Evolutionary conservation across 2,797 vertebrate species (phyloP).

Genomic region (Smutsia temminckii): DNA sequence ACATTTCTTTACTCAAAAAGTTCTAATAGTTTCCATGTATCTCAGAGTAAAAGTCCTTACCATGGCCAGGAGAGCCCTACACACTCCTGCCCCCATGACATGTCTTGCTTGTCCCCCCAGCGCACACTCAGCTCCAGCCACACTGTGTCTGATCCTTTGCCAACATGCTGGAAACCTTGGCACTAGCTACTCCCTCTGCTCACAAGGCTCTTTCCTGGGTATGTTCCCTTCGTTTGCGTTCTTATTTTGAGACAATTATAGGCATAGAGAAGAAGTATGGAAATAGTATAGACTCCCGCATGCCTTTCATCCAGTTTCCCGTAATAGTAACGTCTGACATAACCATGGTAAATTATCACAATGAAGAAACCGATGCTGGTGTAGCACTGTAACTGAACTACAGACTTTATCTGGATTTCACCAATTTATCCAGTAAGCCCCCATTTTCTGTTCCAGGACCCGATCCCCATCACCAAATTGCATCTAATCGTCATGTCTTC

Average conservation of each 20-base stretch:
- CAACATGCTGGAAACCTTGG: not conserved
- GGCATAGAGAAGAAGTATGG: not conserved
- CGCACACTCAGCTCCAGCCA: not conserved
- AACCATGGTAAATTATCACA: not conserved
- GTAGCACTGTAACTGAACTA: not conserved
- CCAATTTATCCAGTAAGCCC: not conserved
- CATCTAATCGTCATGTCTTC: not conserved
- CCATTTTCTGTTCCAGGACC: not conserved
- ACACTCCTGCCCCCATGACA: not conserved
- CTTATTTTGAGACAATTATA: not conserved
- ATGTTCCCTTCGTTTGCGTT: not conserved
- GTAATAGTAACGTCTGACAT: not conserved
- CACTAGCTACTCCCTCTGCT: not conserved
- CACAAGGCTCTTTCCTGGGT: not conserved
- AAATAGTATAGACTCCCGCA: not conserved
- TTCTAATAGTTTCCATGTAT: not conserved
- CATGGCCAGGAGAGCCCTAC: not conserved
- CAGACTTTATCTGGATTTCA: not conserved
- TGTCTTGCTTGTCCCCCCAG: fast-evolving
- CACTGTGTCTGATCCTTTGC: not conserved
- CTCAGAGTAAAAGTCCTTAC: not conserved
- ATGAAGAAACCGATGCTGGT: not conserved
- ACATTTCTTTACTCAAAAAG: not conserved
- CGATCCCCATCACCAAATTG: not conserved
- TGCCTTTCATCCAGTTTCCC: not conserved